Percentiles rank a stretch among this genome's conserved stretches.
phyloP scores from a whole-genome alignment of 2,888 invertebrate genomes.

The Hypercompe scribonia region DNA sequence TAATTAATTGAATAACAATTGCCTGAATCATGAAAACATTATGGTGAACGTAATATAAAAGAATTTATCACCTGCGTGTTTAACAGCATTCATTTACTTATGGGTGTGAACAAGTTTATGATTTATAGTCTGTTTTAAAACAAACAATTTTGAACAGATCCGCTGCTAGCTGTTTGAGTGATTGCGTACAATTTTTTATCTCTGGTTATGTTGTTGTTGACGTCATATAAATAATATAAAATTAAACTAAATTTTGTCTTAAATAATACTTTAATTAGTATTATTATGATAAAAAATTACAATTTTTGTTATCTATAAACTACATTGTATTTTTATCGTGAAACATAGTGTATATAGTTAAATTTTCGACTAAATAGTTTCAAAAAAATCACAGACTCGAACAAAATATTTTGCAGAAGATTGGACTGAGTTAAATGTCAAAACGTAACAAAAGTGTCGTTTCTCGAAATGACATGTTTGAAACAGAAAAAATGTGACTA shows the following conservation, averaged over 20 bases:
- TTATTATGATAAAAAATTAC: not conserved
- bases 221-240: not conserved
- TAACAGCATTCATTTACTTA: not conserved
- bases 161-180: too few relatives aligned
- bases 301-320: not conserved
- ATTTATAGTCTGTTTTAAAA: not conserved
- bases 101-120: not conserved
- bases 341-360: not conserved
- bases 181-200: too few relatives aligned
- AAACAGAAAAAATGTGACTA: not conserved
- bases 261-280: not conserved
- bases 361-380: not conserved
- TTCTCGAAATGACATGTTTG: too few relatives aligned
- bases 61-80: not conserved
- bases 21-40: not conserved
- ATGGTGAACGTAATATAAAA: not conserved
- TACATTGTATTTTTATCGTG: not conserved
- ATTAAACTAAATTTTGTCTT: not conserved
- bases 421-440: not conserved
- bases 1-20: not conserved
- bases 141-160: not conserved
- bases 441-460: not conserved
- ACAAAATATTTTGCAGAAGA: not conserved
- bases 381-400: not conserved
- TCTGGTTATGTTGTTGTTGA: too few relatives aligned